A percentile compares a stretch with the other conserved stretches of the same genome.
These are phyloP conservation scores for Trilocha varians DNA, from an alignment of 2,888 invertebrate genomes.

Conservation along the genomic window DNA sequence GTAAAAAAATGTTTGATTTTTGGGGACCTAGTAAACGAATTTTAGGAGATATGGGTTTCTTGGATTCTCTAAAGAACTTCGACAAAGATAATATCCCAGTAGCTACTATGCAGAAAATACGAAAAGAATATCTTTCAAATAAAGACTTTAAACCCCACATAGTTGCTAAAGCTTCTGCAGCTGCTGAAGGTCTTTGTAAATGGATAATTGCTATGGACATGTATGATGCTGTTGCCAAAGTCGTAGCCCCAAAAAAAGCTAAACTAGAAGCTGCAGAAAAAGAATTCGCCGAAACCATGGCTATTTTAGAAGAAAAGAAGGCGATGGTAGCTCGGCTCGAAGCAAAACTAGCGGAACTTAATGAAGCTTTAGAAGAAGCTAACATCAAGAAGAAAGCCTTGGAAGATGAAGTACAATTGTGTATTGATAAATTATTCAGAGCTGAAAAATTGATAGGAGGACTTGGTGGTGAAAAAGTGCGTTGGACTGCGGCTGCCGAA, in stretches of 20 bases:
- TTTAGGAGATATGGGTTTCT: slow-evolving; percentile 85
- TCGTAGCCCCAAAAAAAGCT: slow-evolving; percentile 88
- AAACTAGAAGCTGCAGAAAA: slow-evolving; percentile 86
- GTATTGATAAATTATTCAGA: slow-evolving; percentile 86
- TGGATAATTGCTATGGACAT: slow-evolving; percentile 94
- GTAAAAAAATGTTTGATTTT: slow-evolving; percentile 81
- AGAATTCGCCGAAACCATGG: slow-evolving; percentile 87
- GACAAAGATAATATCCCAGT: slow-evolving; percentile 89
- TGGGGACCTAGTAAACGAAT: slow-evolving; percentile 90
- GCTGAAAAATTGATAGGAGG: slow-evolving; percentile 92
- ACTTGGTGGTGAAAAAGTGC: slow-evolving; percentile 88
- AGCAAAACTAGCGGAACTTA: slow-evolving; percentile 80
- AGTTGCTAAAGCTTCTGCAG: slow-evolving; percentile 91
- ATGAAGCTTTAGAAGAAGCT: slow-evolving; percentile 78
- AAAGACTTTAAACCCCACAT: slow-evolving; percentile 85
- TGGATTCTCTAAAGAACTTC: slow-evolving; percentile 82
- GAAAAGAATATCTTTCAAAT: slow-evolving; percentile 82
- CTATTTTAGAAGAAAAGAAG: slow-evolving; percentile 87
- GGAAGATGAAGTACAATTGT: slow-evolving; percentile 83
- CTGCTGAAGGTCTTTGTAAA: slow-evolving; percentile 93
- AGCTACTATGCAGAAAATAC: slow-evolving; percentile 80
- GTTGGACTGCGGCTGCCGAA: slow-evolving; percentile 87
- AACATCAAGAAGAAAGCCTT: slow-evolving; percentile 78
- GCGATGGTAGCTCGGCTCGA: slow-evolving; percentile 84
- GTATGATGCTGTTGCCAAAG: slow-evolving; percentile 88